A percentile compares a stretch with the other conserved stretches of the same genome.
These are phyloP conservation scores for Anastrepha obliqua DNA, from an alignment of 1,140 invertebrate genomes.

Conservation along the genomic window DNA sequence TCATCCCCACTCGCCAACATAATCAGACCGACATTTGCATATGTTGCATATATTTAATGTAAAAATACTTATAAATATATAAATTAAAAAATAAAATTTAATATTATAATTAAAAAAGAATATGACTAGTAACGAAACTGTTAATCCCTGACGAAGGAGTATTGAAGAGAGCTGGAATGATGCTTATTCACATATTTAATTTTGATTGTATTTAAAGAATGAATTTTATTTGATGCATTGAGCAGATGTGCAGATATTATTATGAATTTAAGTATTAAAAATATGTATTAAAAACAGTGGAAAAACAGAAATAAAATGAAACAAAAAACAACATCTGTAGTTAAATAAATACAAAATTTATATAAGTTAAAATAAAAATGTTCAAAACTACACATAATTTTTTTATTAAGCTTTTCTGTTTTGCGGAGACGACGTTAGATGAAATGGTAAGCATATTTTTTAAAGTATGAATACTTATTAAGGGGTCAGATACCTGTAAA, in stretches of 20 bases:
- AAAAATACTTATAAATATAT: slow-evolving; percentile 7
- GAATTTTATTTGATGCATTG: slow-evolving; percentile 40
- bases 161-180: neutral
- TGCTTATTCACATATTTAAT: slow-evolving; percentile 18
- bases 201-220: slow-evolving; percentile 29
- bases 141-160: neutral
- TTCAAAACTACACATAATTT: slow-evolving; percentile 56
- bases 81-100: slow-evolving; percentile 18
- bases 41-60: slow-evolving; percentile 25
- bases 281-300: slow-evolving; percentile 46
- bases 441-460: too few relatives aligned
- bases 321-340: slow-evolving; percentile 56
- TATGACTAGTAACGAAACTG: slow-evolving; percentile 25
- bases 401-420: neutral
- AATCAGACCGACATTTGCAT: neutral
- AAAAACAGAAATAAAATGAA: slow-evolving; percentile 31
- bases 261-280: slow-evolving; percentile 53
- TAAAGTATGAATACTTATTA: too few relatives aligned
- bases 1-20: neutral
- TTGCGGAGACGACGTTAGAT: too few relatives aligned
- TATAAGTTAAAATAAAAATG: slow-evolving; percentile 61
- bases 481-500: too few relatives aligned
- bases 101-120: slow-evolving; percentile 1
- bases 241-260: slow-evolving; percentile 38
- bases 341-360: slow-evolving; percentile 60